Conservation (phyloP, 64 coral and sea anemone genomes). For the Actinia equina region DNA sequence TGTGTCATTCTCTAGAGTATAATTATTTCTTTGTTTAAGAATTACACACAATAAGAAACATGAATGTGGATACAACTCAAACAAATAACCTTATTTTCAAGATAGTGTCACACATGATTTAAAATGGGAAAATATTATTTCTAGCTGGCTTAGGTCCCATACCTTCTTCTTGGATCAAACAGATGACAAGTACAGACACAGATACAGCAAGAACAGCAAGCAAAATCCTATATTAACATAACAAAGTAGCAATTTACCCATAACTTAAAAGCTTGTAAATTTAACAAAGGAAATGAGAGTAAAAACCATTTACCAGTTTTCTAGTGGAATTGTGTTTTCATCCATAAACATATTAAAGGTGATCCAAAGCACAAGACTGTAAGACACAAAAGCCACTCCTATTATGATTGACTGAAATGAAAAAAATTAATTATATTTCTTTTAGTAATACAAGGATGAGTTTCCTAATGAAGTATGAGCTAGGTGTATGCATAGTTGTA, state of each 20-base stretch:
- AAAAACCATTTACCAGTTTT: constrained; percentile 18
- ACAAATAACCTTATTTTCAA: too few species aligned
- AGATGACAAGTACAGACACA: constrained; percentile 52
- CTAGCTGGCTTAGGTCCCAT: neutral
- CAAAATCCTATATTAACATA: constrained; percentile 23
- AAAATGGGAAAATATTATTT: too few species aligned
- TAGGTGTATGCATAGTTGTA: too few species aligned
- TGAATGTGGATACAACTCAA: too few species aligned
- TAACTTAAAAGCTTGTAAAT: too few species aligned
- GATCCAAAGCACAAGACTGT: constrained; percentile 14
- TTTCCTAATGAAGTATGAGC: neutral
- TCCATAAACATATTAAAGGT: constrained; percentile 28
- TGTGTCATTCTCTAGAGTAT: too few species aligned
- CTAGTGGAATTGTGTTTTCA: constrained; percentile 12
- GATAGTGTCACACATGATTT: too few species aligned
- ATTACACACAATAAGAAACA: too few species aligned
- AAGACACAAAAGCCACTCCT: constrained; percentile 26
- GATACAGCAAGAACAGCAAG: constrained; percentile 28
- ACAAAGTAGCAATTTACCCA: neutral
- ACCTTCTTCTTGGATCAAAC: constrained; percentile 67
- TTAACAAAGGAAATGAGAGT: neutral
- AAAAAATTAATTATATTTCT: constrained; percentile 5
- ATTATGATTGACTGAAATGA: constrained; percentile 42
- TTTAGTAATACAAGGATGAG: neutral
- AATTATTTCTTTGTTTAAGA: too few species aligned